Percentiles rank a stretch among this genome's conserved stretches.
Conservation (phyloP, 2,113 vertebrate genomes). For the Xiphophorus couchianus region DNA sequence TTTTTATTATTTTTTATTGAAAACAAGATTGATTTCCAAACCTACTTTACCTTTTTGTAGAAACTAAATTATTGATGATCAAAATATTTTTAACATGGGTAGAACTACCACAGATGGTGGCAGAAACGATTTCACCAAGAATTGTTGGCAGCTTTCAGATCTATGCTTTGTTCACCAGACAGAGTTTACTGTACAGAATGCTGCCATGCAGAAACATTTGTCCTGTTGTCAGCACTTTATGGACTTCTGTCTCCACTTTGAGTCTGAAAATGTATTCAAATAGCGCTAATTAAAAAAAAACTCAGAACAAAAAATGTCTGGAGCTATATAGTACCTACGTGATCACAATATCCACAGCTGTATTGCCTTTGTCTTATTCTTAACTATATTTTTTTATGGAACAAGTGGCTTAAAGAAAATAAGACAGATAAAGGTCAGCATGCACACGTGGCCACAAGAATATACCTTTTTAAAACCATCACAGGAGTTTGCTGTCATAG, state of each 20-base stretch:
- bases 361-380: background rate
- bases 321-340: background rate
- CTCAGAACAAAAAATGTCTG: background rate
- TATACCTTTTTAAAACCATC: too few relatives aligned
- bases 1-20: background rate
- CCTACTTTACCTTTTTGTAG: background rate
- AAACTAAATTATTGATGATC: background rate
- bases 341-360: background rate
- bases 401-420: too few relatives aligned
- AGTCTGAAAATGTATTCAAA: constrained; percentile 1
- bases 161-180: background rate
- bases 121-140: background rate
- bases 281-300: background rate
- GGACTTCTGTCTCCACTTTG: background rate
- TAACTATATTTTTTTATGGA: background rate
- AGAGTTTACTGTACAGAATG: background rate
- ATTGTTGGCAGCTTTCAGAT: background rate
- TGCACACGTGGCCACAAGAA: too few relatives aligned
- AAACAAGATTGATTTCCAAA: background rate
- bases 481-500: too few relatives aligned
- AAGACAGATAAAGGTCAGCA: too few relatives aligned
- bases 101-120: background rate
- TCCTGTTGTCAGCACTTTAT: constrained; percentile 2
- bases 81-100: background rate
- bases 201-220: background rate